Evolutionary conservation across 2,797 vertebrate species (phyloP).

Genomic region (Galago senegalensis): DNA sequence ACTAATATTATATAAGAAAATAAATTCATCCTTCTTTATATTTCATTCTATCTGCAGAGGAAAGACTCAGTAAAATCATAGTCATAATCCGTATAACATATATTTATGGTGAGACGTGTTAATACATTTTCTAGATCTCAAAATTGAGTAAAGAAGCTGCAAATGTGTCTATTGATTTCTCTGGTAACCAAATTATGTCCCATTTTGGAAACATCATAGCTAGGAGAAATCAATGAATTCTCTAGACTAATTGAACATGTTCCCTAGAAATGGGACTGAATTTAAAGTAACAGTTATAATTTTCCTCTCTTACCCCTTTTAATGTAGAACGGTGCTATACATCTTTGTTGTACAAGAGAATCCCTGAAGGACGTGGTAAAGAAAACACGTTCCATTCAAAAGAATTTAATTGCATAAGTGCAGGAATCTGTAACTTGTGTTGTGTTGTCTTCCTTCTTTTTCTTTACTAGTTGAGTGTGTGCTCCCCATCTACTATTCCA

Average conservation of each 20-base stretch:
- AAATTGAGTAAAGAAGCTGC: background rate
- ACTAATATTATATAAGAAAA: background rate
- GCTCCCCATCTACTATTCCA: background rate
- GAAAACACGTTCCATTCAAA: too few species aligned
- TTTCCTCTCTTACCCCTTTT: background rate
- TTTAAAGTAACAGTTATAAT: background rate
- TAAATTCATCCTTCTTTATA: background rate
- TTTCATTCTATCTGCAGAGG: background rate
- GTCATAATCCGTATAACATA: background rate
- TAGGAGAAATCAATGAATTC: background rate
- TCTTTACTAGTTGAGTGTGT: background rate
- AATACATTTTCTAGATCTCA: background rate
- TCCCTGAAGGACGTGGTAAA: background rate
- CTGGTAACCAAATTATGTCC: background rate
- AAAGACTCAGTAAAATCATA: background rate
- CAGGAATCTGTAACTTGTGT: background rate
- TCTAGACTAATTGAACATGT: background rate
- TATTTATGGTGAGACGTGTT: background rate
- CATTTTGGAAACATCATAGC: background rate
- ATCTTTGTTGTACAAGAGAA: background rate
- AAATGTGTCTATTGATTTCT: background rate
- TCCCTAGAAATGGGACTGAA: background rate
- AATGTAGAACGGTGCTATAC: background rate
- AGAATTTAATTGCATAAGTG: background rate
- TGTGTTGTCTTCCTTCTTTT: background rate